A percentile compares a stretch with the other conserved stretches of the same genome.
These are phyloP conservation scores for Theristus sp. DNA, from an alignment of 2,888 invertebrate genomes.

Conservation along the genomic window DNA sequence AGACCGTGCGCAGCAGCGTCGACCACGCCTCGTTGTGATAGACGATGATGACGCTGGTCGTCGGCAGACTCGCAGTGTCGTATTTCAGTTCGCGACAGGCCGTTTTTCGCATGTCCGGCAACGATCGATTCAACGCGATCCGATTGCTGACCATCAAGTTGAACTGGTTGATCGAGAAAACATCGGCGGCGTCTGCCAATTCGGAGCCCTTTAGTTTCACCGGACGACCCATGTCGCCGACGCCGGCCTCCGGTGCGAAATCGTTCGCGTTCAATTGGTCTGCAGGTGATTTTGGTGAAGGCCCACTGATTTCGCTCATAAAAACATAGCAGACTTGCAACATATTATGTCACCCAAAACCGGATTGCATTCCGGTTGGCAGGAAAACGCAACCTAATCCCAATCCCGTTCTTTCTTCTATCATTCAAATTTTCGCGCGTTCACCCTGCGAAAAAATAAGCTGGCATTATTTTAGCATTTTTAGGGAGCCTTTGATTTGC, in stretches of 20 bases:
- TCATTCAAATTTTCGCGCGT: too few relatives aligned
- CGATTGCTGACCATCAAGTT: constrained; percentile 90
- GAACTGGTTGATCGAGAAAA: constrained; percentile 95
- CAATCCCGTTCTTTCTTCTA: too few relatives aligned
- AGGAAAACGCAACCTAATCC: too few relatives aligned
- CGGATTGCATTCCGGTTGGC: too few relatives aligned
- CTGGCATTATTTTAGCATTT: too few relatives aligned
- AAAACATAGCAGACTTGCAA: too few relatives aligned
- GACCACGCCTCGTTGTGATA: constrained; percentile 99
- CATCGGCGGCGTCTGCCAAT: constrained; percentile 70
- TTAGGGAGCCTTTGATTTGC: too few relatives aligned
- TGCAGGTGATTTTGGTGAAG: constrained; percentile 9
- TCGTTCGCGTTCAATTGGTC: constrained; percentile 26
- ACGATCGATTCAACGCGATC: constrained; percentile 28
- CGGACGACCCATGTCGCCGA: constrained; percentile 78
- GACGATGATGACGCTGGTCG: constrained; percentile 76
- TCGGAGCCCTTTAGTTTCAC: constrained; percentile 69
- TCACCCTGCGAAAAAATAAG: too few relatives aligned
- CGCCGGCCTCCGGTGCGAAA: constrained; percentile 18
- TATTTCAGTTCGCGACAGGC: constrained; percentile 41
- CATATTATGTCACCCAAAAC: too few relatives aligned
- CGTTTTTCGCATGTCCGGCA: constrained; percentile 41
- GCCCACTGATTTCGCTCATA: not conserved
- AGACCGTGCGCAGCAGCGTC: constrained; percentile 77
- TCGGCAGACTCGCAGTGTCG: constrained; percentile 42